A percentile compares a stretch with the other conserved stretches of the same genome.
phyloP scores from a whole-genome alignment of 2,113 vertebrate genomes.

The western clawed frog (Xenopus tropicalis) region UCB_Xtro_10.0 CM004444.2:141575501-141576000 shows the following conservation, averaged over 20 bases:
- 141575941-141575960: too few species aligned
- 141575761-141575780: conserved; percentile 24
- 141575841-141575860: not conserved
- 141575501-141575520: not conserved
- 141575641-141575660: conserved; percentile 36
- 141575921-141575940: too few species aligned
- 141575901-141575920: too few species aligned
- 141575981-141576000: too few species aligned
- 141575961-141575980: too few species aligned
- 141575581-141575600: conserved; percentile 10
- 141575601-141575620: conserved; percentile 17
- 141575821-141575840: not conserved
- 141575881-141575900: too few species aligned
- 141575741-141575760: conserved; percentile 28
- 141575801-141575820: not conserved
- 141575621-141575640: conserved; percentile 38
- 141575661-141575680: conserved; percentile 38
- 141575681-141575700: conserved; percentile 36
- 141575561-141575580: not conserved
- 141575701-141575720: conserved; percentile 19
- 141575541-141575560: not conserved
- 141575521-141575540: not conserved
- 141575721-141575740: conserved; percentile 38
- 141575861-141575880: too few species aligned
- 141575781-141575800: conserved; percentile 15